Evolutionary conservation across 35 echinoderm and acorn worm species (phyloP), one percentile per base, ranked within the genome.

Genomic region (Chiridota heheva): DNA sequence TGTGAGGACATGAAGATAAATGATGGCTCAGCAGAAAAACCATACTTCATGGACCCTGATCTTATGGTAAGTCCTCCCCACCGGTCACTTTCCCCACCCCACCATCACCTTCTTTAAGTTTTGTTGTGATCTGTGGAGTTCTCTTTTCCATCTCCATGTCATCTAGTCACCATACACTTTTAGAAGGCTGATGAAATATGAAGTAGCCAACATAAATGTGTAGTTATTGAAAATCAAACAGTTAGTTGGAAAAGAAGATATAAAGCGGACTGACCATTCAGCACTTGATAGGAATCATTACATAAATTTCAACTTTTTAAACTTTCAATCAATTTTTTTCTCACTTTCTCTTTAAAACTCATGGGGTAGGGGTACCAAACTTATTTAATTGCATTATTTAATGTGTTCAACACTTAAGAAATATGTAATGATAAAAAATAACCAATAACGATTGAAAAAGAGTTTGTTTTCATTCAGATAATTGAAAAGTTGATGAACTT

Each of bases 1-100:
- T 98, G 95, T 81, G 95, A 98, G 69, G 95, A 98, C 64, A 78
- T 80, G 24, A 78, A 89, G 34, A 79, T 91, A 38, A 98, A 98
- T 41, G 95, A 98, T 77, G 95, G 95, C 2, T 92, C 95, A 0
- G 62, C 81, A n/a, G 89, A 84, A 15, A 91, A 98, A 32, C 84
- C 89, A 2, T 98, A 92, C 80, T 91, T 92, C 61, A 98, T 98
- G 95, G 94, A 97, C 44, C 32, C 17, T 10, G 84, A 63, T 24
- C 67, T 97, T 10, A 87, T 97, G 94, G 94, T 91, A 80, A 70
- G 51, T 17, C n/a, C 44, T 75, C 44, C 0, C 34, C 44, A 5
- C 24, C 15, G 29, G 25, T 48, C 57, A n/a, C n/a, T n/a, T n/a
- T 17, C 20, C 18, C 18, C 29, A 13, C 17, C 17, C 18, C 16